A percentile compares a stretch with the other conserved stretches of the same genome.
Evolutionary conservation across 2,797 vertebrate genomes (phyloP).

Genomic region (Eulemur coronatus): DNA sequence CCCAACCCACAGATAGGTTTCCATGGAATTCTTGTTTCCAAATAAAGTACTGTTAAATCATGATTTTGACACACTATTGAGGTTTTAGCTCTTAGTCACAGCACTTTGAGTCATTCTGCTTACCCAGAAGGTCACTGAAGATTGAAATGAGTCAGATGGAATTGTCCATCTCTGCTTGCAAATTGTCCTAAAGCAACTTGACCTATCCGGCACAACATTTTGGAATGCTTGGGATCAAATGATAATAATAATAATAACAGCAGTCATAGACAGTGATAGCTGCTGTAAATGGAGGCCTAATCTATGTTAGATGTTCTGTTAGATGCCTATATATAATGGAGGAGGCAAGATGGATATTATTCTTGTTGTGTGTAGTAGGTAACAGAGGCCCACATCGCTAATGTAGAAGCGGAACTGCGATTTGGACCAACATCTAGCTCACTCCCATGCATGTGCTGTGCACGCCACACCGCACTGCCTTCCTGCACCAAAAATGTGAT

Average conservation of each 20-base stretch:
- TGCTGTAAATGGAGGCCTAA: background rate
- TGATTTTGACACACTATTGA: background rate
- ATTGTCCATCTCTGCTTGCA: background rate
- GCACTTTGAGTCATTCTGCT: background rate
- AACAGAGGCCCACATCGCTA: background rate
- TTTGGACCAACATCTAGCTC: background rate
- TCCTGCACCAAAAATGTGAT: background rate
- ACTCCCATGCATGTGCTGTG: background rate
- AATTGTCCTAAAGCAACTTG: background rate
- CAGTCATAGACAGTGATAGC: background rate
- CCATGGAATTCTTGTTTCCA: background rate
- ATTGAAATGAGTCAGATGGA: background rate
- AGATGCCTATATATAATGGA: background rate
- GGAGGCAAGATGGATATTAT: background rate
- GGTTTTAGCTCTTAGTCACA: background rate
- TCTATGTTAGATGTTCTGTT: background rate
- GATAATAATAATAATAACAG: background rate
- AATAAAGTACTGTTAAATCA: background rate
- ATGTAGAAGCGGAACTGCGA: background rate
- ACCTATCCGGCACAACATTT: background rate
- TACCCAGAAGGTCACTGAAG: background rate
- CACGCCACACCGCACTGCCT: background rate
- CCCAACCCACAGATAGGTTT: background rate
- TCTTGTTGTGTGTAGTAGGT: background rate
- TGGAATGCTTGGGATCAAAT: background rate